Base-by-base conservation (phyloP, 1,140 invertebrate genomes). In the Drosophila micromelanica region DNA sequence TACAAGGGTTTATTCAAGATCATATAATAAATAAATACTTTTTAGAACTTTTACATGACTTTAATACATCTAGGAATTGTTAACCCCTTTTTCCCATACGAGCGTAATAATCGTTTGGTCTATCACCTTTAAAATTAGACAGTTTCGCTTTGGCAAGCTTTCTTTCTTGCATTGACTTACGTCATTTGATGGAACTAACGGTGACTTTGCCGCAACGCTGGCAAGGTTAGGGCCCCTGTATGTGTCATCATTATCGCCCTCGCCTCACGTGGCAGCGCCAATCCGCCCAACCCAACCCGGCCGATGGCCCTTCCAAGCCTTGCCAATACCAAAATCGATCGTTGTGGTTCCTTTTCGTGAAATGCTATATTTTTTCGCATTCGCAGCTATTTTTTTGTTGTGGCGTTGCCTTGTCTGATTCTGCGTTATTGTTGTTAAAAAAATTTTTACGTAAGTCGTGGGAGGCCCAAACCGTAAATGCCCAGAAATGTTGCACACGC, bases 181-280 rank as follows among this genome's bases (percentile, higher is more conserved):
- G 69, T 72, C 69, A 72, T 67, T 54, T 48, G 38, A 45, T 51
- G 62, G 59, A 72, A 67, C 40, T 67, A 54, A 59, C 62, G 63
- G 62, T 67, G 55, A 40, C 52, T 38, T 51, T 67, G 45, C 61
- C 49, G 15, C 48, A 63, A 12, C 48, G 60, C 13, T 42, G 49
- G 52, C 54, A 67, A 67, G 69, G 69, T 45, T 72, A 67, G 69
- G 63, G 46, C 48, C 40, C 46, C 63, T 59, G 45, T 72, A 85
- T 85, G 80, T 85, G 80, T 86, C 80, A 86, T 85, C 80, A 85
- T 85, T 86, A 86, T 79, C 78, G 78, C 78, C 75, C 81, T 72
- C 76, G 62, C 61, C 69, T 76, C 61, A 71, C 78, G 78, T 80
- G 78, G 48, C 61, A 40, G 40, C 15, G 9, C 23, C 40, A 2